Evolutionary conservation across 2,113 vertebrate genomes (phyloP), one percentile per base, ranked within the genome.

Genomic region (Stictonetta naevosa): DNA sequence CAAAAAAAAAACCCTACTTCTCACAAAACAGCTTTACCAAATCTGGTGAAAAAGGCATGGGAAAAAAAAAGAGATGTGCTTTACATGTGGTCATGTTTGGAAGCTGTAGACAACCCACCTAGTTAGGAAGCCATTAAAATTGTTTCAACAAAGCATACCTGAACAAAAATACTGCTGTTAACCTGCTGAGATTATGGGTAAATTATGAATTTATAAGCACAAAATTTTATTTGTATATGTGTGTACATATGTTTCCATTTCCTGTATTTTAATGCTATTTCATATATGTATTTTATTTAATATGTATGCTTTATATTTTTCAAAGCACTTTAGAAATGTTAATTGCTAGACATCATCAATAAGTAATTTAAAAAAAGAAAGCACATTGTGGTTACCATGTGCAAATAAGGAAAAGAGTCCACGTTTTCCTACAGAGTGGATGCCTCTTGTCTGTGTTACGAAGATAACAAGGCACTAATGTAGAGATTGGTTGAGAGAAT

Each of bases 391-490:
- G 87, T 85, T 94, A 60, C 33, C 22, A 36, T 69, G 50, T 89
- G 36, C 64, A 87, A 90, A 71, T 79, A 76, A 92, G 29, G 68
- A 94, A 83, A 89, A 93, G 15, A 87, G 62, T 67, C n/a, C 46
- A 5, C 83, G 69, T 89, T 91, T 93, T 96, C 64, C 81, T 81
- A 44, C 62, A 93, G 62, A 52, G n/a, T 84, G 58, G 40, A 81
- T 88, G 55, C 6, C 83, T 83, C 76, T 90, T 95, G 33, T 93
- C 73, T 97, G 48, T 81, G 59, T 91, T 83, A 80, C n/a, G 71
- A 83, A 92, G 56, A 93, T 91, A 95, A 91, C 66, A 92, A 85
- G 64, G n/a, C 46, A 74, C 4, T 81, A 71, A 84, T 92, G n/a
- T 86, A 48, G 29, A 87, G 62, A 17, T 58, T 83, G 50, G 1